Evolutionary conservation across 2,888 invertebrate species (phyloP), one percentile per base, ranked within the genome.

Genomic region (Timandra comae): DNA sequence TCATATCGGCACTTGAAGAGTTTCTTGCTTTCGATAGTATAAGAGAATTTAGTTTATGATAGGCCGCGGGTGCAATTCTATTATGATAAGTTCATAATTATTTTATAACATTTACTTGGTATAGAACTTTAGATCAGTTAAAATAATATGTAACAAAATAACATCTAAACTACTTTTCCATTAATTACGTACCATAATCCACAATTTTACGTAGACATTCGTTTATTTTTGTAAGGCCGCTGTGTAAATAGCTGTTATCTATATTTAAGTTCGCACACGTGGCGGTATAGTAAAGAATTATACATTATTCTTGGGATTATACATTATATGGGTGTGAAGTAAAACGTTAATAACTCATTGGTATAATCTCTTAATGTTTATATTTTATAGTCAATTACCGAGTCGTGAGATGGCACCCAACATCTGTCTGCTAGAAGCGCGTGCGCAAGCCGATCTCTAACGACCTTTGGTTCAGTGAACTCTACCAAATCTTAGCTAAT

Each of bases 221-320:
- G 53, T 61, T 60, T 67, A 64, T 68, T 67, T 64, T 57, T 41
- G 58, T 63, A 47, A 52, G 49, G 43, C 47, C 49, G 55, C 46
- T 56, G 57, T 58, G 55, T 54, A 58, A 61, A 50, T 59, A 46
- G 27, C 21, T 42, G 49, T 46, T 48, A 50, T 68, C 49, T 61
- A 62, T 61, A 68, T 65, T 60, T 60, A 64, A 62, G 65, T 71
- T 72, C 52, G 69, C 69, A 59, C 73, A 75, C 65, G 65, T 74
- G 70, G 59, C 60, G 41, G 48, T 43, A 46, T 58, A 37, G 29
- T 42, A 34, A 36, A 38, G 29, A 39, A 48, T 54, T 49, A 39
- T 46, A 54, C 52, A 57, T 57, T 58, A 49, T 59, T 63, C 46
- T 59, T 52, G 43, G 56, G 59, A 64, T 66, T 58, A 65, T 48